These are phyloP conservation scores for Megalurothrips usitatus DNA, from an alignment of 2,888 invertebrate species.

Conservation along the genomic window DNA sequence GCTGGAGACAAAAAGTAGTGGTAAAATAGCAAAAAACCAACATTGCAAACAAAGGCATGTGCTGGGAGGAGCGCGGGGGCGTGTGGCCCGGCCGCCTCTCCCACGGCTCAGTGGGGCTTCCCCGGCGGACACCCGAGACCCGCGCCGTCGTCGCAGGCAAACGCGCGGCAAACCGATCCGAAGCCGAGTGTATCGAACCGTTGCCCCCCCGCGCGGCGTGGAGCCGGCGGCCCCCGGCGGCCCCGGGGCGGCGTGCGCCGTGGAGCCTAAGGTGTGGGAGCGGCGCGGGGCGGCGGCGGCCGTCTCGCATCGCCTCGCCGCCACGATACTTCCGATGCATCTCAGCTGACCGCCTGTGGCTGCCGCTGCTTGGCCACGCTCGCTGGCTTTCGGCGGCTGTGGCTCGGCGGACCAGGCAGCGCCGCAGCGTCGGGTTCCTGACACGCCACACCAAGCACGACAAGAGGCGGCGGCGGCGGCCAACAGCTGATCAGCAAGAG, in stretches of 20 bases:
- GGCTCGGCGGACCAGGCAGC: too few relatives aligned
- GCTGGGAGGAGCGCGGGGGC: too few relatives aligned
- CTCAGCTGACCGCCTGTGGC: background rate
- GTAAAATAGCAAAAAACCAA: too few relatives aligned
- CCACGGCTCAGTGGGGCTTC: too few relatives aligned
- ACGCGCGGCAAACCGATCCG: background rate
- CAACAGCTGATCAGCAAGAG: too few relatives aligned
- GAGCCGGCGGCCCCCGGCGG: background rate
- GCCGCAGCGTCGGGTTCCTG: too few relatives aligned
- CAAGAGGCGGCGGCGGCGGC: too few relatives aligned
- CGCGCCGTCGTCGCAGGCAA: background rate
- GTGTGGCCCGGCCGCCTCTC: background rate
- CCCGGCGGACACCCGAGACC: background rate
- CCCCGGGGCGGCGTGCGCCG: background rate
- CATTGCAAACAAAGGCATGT: too few relatives aligned
- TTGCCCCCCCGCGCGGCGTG: background rate
- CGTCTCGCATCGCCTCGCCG: background rate
- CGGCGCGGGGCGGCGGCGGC: background rate
- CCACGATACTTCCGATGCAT: slow-evolving; percentile 5
- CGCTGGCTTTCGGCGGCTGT: background rate
- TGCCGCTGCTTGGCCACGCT: background rate
- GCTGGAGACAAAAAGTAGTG: too few relatives aligned
- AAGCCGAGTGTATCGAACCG: background rate
- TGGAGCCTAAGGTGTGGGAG: background rate
- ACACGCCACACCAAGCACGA: too few relatives aligned